Conservation (phyloP, 2,888 invertebrate genomes). For the Macroteleia sp. region DNA sequence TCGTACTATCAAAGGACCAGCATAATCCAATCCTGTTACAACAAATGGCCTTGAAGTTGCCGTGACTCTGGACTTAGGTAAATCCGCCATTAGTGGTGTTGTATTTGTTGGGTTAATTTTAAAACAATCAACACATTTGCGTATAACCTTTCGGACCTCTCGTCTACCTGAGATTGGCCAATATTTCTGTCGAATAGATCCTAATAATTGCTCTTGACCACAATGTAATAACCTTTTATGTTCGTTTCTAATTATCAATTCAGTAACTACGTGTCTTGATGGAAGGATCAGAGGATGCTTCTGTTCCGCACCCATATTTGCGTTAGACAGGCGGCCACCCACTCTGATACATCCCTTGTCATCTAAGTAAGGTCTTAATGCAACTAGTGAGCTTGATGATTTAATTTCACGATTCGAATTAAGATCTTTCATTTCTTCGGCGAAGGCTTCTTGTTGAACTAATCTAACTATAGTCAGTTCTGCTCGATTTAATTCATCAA, state of each 20-base stretch:
- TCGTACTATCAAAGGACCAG: too few relatives aligned
- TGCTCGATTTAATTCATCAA: background rate
- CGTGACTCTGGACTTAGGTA: constrained; percentile 23
- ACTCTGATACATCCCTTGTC: background rate
- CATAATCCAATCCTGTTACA: too few relatives aligned
- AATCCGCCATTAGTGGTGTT: constrained; percentile 26
- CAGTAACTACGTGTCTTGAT: background rate
- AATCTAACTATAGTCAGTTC: background rate
- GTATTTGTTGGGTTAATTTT: constrained; percentile 22
- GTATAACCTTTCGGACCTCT: constrained; percentile 31
- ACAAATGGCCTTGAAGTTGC: constrained; percentile 1
- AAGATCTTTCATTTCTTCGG: background rate
- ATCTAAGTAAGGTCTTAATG: background rate
- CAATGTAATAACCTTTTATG: background rate
- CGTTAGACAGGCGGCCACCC: constrained; percentile 3
- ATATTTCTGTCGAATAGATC: background rate
- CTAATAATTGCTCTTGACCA: background rate
- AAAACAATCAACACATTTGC: constrained; percentile 32
- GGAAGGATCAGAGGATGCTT: background rate
- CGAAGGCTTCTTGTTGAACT: background rate
- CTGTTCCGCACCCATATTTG: background rate
- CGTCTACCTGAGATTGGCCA: constrained; percentile 1
- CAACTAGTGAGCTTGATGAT: background rate
- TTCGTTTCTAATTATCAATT: background rate
- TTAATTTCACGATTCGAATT: background rate